Evolutionary conservation across 2,888 invertebrate genomes (phyloP).

Genomic region (Protonemura montana): DNA sequence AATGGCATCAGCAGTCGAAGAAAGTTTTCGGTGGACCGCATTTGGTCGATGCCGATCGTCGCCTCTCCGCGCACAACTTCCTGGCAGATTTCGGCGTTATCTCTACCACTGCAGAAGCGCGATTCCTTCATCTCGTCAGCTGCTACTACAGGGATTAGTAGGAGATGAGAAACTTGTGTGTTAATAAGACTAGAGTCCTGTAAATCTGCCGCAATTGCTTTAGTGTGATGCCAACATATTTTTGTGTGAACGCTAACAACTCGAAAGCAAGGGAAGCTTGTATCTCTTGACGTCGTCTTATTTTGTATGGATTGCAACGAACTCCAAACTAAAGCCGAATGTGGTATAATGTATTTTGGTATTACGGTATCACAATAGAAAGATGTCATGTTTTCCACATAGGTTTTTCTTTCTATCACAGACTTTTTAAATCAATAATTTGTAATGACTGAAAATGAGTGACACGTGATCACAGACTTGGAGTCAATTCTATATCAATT

Average conservation of each 20-base stretch:
- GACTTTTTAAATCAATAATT: constrained; percentile 29
- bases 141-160: neutral
- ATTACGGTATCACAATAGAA: too few species aligned
- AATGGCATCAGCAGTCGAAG: neutral
- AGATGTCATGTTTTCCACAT: too few species aligned
- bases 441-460: neutral
- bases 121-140: neutral
- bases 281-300: too few species aligned
- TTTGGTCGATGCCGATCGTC: neutral
- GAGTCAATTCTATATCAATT: neutral
- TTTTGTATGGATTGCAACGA: too few species aligned
- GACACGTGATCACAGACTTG: neutral
- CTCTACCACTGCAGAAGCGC: neutral
- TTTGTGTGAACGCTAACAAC: constrained; percentile 15
- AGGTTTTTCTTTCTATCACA: too few species aligned
- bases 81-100: constrained; percentile 16
- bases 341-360: too few species aligned
- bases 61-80: neutral
- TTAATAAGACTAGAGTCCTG: neutral
- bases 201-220: neutral
- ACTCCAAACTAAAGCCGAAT: too few species aligned
- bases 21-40: constrained; percentile 2
- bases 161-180: neutral
- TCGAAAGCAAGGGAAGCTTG: too few species aligned
- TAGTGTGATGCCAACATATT: neutral